Conservation (phyloP, 2,888 invertebrate species). For the Polymixis lichenea region DNA sequence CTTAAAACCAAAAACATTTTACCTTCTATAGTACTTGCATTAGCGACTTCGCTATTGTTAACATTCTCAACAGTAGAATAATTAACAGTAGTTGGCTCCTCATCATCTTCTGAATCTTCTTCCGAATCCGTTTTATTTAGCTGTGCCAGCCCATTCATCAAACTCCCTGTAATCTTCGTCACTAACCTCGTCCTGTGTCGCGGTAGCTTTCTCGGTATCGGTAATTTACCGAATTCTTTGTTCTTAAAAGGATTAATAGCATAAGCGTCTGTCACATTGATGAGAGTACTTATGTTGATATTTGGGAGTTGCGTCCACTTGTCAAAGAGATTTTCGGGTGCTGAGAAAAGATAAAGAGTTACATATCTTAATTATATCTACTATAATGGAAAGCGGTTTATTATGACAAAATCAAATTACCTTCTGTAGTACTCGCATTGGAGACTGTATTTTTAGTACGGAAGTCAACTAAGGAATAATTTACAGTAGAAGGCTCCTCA, state of each 20-base stretch:
- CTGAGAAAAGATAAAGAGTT: constrained; percentile 4
- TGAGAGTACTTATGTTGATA: not conserved
- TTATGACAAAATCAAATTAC: not conserved
- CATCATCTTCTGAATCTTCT: not conserved
- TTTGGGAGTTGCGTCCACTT: not conserved
- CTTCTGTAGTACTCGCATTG: constrained; percentile 8
- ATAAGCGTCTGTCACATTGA: not conserved
- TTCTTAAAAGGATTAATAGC: not conserved
- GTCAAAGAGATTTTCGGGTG: not conserved
- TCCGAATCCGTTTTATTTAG: not conserved
- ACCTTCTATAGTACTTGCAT: too few relatives aligned
- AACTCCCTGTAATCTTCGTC: constrained; percentile 9
- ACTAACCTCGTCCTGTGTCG: too few relatives aligned
- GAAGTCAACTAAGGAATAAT: not conserved
- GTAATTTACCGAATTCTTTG: too few relatives aligned
- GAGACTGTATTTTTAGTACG: not conserved
- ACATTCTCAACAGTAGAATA: not conserved
- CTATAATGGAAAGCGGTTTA: not conserved
- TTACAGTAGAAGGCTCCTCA: not conserved
- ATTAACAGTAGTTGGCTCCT: not conserved
- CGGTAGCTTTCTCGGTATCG: not conserved
- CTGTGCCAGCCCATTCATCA: not conserved
- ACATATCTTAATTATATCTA: not conserved
- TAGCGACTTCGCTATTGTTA: not conserved
- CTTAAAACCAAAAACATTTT: too few relatives aligned